Percentiles rank a stretch among this genome's conserved stretches.
These are phyloP conservation scores for Protula sp. DNA, from an alignment of 2,888 invertebrate species.

Conservation along the genomic window DNA sequence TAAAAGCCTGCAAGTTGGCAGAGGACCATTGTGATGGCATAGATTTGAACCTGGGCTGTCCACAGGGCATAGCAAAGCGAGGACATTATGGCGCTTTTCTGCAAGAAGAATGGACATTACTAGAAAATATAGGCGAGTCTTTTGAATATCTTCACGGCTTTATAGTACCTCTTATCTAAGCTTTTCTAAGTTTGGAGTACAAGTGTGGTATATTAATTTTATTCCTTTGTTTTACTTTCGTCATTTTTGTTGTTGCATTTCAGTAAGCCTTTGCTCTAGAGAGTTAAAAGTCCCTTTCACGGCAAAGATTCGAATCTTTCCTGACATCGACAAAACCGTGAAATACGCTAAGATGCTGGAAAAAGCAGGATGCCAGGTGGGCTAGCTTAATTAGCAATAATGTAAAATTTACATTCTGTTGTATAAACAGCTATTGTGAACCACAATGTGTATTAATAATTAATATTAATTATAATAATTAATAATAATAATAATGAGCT, in stretches of 20 bases:
- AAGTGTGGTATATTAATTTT: neutral
- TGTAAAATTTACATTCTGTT: neutral
- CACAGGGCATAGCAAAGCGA: constrained; percentile 92
- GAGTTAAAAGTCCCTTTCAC: constrained; percentile 75
- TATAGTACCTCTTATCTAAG: neutral
- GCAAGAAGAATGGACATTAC: constrained; percentile 89
- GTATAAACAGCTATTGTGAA: no score
- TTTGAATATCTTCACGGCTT: neutral
- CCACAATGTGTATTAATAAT: no score
- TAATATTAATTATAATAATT: no score
- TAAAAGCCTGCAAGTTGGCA: constrained; percentile 81
- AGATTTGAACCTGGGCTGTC: constrained; percentile 96
- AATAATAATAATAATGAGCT: no score
- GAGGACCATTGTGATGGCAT: constrained; percentile 87
- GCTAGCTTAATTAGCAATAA: constrained; percentile 4
- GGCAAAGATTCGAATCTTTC: constrained; percentile 90
- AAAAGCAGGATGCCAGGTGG: constrained; percentile 73
- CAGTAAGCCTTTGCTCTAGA: constrained; percentile 47
- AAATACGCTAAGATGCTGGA: constrained; percentile 92
- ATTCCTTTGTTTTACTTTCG: neutral
- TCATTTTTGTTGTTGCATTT: constrained; percentile 12
- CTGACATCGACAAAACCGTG: constrained; percentile 77
- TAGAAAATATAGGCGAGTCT: constrained; percentile 70
- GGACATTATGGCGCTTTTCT: constrained; percentile 95
- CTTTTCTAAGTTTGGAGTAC: neutral